Evolutionary conservation across 2,113 vertebrate species (phyloP).

Genomic region (Porphyrio hochstetteri): DNA sequence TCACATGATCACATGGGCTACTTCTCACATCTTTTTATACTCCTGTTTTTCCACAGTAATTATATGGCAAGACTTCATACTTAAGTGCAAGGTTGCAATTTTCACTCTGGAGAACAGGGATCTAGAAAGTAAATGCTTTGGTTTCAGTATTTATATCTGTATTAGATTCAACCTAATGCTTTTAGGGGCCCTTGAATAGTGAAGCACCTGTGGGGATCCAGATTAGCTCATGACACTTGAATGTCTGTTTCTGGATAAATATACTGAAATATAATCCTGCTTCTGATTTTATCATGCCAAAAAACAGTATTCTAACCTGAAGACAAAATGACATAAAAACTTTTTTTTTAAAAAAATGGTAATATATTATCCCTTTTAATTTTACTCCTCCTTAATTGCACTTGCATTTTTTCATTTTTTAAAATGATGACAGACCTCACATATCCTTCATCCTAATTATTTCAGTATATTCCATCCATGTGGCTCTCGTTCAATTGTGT

Average conservation of each 20-base stretch:
- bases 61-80: background rate
- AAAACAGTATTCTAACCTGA: background rate
- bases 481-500: background rate
- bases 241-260: background rate
- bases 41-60: background rate
- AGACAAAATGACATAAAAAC: background rate
- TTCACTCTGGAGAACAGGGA: background rate
- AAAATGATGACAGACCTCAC: background rate
- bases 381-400: background rate
- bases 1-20: background rate
- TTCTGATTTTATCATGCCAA: background rate
- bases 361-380: background rate
- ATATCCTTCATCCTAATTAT: background rate
- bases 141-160: background rate
- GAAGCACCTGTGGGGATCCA: background rate
- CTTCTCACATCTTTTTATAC: background rate
- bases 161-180: background rate
- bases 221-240: background rate
- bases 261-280: background rate
- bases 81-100: background rate
- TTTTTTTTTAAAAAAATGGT: background rate
- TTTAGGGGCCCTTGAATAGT: background rate
- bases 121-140: background rate
- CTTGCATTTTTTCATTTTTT: background rate
- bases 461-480: background rate